Base-by-base conservation (phyloP, 2,797 vertebrate genomes). In the Scarus forsteni region DNA sequence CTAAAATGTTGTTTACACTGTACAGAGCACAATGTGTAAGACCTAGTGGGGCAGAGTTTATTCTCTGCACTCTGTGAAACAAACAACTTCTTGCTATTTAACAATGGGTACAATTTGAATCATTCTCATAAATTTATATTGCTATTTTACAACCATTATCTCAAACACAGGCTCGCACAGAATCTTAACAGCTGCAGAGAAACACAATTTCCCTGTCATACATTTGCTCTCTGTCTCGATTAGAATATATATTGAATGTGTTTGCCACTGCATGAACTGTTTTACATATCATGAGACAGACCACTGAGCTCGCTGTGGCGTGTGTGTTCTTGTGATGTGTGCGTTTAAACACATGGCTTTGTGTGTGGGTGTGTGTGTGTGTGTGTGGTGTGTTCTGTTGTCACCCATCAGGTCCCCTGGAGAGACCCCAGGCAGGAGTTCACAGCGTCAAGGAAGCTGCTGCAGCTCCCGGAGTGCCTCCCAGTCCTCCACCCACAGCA, bases 381-480 rank as follows among this genome's bases (percentile, higher is more conserved):
- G 35, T 38, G 50, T 66, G 68, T 57, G 57, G 68, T 54, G 53
- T 75, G 70, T 78, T 52, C 3, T 65, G 62, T 53, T 79, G 65
- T 80, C 67, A 70, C n/a, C 52, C 52, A 1, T 10, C 93, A 99
- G 97, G 93, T 97, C 95, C 73, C 95, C 95, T 7, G 92, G 92
- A 0, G 96, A 96, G 60, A 96, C 96, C 55, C 95, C 97, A 0
- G 80, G 93, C 68, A 94, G 95, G 87, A 94, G 94, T 83, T 93
- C 94, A 10, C 96, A 96, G 84, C 93, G 91, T 45, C 96, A 93
- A 90, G 97, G 97, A 86, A 99, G 97, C 87, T 96, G 95, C 88
- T 95, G 93, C 56, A 98, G 96, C 81, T 98, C 97, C 55, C 95
- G 95, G 60, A 98, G 97, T 60, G 93, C 94, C 70, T 98, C 97